Evolutionary conservation across 35 echinoderm and acorn worm species (phyloP).

Genomic region (Ptychodera flava): DNA sequence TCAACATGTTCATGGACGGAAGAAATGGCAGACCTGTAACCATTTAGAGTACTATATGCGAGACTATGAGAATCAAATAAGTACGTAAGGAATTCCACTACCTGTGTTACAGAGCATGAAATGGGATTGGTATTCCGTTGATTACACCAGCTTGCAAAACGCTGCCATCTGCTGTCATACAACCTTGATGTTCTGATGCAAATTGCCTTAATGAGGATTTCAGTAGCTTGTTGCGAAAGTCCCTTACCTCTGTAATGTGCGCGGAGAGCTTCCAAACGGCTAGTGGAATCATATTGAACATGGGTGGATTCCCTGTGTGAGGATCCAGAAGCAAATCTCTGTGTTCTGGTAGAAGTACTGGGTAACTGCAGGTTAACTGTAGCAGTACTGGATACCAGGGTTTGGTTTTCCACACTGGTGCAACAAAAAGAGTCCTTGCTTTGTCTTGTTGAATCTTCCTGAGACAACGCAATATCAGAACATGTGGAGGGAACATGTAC

Average conservation of each 20-base stretch:
- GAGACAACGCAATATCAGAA: constrained; percentile 10
- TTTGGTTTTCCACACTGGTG: constrained; percentile 73
- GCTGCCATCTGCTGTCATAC: constrained; percentile 34
- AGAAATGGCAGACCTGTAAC: constrained; percentile 25
- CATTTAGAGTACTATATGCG: constrained; percentile 5
- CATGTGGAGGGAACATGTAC: constrained; percentile 24
- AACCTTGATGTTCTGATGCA: constrained; percentile 27
- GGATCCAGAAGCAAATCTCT: not conserved
- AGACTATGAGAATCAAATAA: constrained; percentile 7
- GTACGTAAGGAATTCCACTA: constrained; percentile 14
- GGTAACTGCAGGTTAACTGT: constrained; percentile 24
- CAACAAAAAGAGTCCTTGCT: constrained; percentile 45
- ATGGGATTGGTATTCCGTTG: constrained; percentile 8
- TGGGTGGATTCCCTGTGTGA: constrained; percentile 8
- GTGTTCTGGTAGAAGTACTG: not conserved
- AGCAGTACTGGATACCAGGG: constrained; percentile 56
- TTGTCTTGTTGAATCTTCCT: constrained; percentile 30
- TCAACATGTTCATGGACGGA: not conserved
- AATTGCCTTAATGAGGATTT: constrained; percentile 30
- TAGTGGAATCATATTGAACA: constrained; percentile 20
- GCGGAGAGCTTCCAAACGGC: constrained; percentile 27
- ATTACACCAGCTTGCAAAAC: constrained; percentile 32
- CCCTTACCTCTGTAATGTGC: not conserved
- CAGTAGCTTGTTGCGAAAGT: constrained; percentile 16
- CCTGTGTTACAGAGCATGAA: constrained; percentile 18